Percentiles rank a stretch among this genome's conserved stretches.
Evolutionary conservation across 2,797 vertebrate genomes (phyloP).

Genomic region (Pelodytes ibericus): DNA sequence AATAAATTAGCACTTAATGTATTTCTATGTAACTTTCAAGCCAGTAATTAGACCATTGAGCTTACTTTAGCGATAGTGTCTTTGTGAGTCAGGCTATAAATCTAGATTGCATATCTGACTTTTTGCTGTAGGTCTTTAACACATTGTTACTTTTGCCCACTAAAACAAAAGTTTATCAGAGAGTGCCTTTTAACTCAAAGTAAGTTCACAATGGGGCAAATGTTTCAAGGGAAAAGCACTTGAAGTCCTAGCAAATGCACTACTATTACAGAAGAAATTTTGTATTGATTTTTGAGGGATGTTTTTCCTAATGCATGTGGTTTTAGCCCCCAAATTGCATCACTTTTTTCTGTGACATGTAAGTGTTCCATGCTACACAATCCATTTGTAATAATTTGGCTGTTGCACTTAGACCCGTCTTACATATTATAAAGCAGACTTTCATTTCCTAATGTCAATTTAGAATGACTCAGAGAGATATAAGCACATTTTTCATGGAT

Average conservation of each 20-base stretch:
- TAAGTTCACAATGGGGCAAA: constrained; percentile 1
- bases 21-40: no score
- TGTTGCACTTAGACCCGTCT: not conserved
- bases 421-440: not conserved
- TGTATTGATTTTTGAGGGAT: constrained; percentile 1
- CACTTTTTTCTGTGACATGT: not conserved
- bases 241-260: not conserved
- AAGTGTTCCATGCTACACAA: not conserved
- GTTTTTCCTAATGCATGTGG: constrained; percentile 5
- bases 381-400: constrained; percentile 9
- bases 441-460: constrained; percentile 7
- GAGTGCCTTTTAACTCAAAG: not conserved
- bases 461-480: not conserved
- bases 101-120: not conserved
- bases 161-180: constrained; percentile 1
- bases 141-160: not conserved
- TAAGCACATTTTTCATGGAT: constrained; percentile 1
- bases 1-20: no score
- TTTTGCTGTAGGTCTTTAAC: not conserved
- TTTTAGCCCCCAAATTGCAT: not conserved
- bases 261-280: constrained; percentile 4
- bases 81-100: not conserved
- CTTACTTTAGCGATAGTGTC: no score
- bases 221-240: not conserved
- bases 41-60: no score